Base-by-base conservation (phyloP, 2,888 invertebrate genomes). In the Spisula solida region DNA sequence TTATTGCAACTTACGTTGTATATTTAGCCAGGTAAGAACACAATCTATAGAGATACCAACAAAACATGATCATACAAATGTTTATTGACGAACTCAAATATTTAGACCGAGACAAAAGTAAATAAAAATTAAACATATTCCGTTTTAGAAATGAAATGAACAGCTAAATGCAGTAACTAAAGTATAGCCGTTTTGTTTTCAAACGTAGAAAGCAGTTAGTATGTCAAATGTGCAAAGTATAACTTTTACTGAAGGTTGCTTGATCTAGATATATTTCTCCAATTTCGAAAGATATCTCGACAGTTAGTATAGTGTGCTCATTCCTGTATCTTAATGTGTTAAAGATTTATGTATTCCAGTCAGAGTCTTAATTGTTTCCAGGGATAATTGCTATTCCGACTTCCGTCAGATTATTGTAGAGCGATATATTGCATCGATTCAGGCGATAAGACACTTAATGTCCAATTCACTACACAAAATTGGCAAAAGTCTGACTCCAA, bases 321-420 rank as follows among this genome's bases (percentile, higher is more conserved):
- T 66, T 66, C 60, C n/a, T 25, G 20, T 66, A 66, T 66, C 60
- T 66, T 66, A 66, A 66, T 66, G 60, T 66, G 60, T 6, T 25
- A 25, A 25, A 10, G 60, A 25, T 66, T 66, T 66, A 66, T 66
- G 60, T 66, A 25, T 66, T 66, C 25, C 60, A 25, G 60, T 66
- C 60, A 25, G 25, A n/a, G n/a, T 66, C 60, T 66, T 66, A 66
- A 66, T 66, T 66, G 60, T 25, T 66, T 25, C 60, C 60, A 66
- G 60, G 25, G 25, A 66, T 66, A 66, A 66, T 66, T 25, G 60
- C 60, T 8, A 5, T n/a, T n/a, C n/a, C n/a, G 60, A 66, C 60
- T 66, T 66, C 60, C 5, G 5, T 66, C 60, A 66, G 25, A n/a
- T 66, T 25, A 25, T 66, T 66, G 60, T 66, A 66, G 20, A 66